Percentiles rank a stretch among this genome's conserved stretches.
Conservation (phyloP, 2,797 vertebrate species). For the Sebastes trivittatus region DNA sequence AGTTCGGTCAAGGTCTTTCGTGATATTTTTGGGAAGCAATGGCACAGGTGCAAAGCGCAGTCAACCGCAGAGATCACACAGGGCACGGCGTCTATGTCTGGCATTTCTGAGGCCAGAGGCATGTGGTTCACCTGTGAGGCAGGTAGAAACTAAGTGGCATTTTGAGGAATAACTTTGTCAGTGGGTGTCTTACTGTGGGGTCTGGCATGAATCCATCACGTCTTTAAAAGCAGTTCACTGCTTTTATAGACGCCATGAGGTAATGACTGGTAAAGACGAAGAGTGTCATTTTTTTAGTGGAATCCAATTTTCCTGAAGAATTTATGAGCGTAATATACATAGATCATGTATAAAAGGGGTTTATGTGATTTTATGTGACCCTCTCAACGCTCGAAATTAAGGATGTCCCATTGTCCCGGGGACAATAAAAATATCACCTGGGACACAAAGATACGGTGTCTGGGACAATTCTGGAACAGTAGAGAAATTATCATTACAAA, state of each 20-base stretch:
- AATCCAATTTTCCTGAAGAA: neutral
- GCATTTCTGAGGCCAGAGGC: slow-evolving; percentile 24
- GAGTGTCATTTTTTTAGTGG: neutral
- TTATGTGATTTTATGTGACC: slow-evolving; percentile 2
- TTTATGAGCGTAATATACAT: slow-evolving; percentile 10
- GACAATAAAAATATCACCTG: too few relatives aligned
- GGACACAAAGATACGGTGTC: too few relatives aligned
- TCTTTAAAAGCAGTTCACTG: slow-evolving; percentile 23
- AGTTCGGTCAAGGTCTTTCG: slow-evolving; percentile 45
- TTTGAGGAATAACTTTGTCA: slow-evolving; percentile 22
- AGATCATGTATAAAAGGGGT: slow-evolving; percentile 9
- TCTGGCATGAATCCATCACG: slow-evolving; percentile 14
- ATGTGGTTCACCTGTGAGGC: slow-evolving; percentile 33
- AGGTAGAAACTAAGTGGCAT: slow-evolving; percentile 13
- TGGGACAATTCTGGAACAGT: too few relatives aligned
- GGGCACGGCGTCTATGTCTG: slow-evolving; percentile 32
- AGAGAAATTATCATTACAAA: too few relatives aligned
- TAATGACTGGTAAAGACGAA: neutral
- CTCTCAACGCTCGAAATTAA: too few relatives aligned
- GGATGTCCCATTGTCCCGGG: too few relatives aligned
- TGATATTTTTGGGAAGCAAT: slow-evolving; percentile 52
- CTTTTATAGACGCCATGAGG: neutral
- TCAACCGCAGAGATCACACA: slow-evolving; percentile 34
- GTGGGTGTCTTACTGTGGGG: neutral
- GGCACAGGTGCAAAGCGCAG: slow-evolving; percentile 54